These are phyloP conservation scores for Apamea sordens DNA, from an alignment of 2,888 invertebrate genomes.

Conservation along the genomic window DNA sequence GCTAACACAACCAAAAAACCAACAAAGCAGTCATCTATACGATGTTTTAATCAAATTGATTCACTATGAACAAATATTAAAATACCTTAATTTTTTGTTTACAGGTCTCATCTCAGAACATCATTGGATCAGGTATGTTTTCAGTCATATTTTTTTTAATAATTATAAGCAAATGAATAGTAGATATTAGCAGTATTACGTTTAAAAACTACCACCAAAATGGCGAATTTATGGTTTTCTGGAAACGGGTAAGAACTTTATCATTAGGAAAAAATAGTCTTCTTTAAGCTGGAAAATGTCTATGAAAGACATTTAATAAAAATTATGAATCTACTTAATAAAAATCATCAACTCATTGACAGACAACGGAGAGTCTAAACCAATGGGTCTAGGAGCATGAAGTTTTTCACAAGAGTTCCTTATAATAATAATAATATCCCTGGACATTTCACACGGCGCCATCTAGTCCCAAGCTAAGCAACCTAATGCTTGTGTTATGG, in stretches of 20 bases:
- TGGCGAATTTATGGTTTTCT: neutral
- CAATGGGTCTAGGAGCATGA: neutral
- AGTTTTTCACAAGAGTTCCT: neutral
- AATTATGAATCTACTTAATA: neutral
- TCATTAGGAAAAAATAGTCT: neutral
- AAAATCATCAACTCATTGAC: neutral
- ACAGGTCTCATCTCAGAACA: slow-evolving; percentile 44
- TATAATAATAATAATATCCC: too few relatives aligned
- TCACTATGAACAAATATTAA: neutral
- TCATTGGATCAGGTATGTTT: slow-evolving; percentile 47
- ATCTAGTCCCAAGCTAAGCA: too few relatives aligned
- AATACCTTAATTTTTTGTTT: slow-evolving; percentile 35
- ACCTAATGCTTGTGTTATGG: too few relatives aligned
- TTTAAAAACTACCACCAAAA: neutral
- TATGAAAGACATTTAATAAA: neutral
- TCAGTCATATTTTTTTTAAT: too few relatives aligned
- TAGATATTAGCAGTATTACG: neutral
- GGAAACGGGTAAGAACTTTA: neutral
- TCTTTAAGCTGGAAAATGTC: neutral
- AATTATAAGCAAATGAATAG: neutral
- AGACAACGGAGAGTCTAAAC: neutral
- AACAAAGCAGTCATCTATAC: neutral
- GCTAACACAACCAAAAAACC: too few relatives aligned
- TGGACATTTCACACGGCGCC: too few relatives aligned
- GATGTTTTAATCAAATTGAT: neutral